phyloP scores from a whole-genome alignment of 2,113 vertebrate genomes.

The Pseudopodoces humilis region DNA sequence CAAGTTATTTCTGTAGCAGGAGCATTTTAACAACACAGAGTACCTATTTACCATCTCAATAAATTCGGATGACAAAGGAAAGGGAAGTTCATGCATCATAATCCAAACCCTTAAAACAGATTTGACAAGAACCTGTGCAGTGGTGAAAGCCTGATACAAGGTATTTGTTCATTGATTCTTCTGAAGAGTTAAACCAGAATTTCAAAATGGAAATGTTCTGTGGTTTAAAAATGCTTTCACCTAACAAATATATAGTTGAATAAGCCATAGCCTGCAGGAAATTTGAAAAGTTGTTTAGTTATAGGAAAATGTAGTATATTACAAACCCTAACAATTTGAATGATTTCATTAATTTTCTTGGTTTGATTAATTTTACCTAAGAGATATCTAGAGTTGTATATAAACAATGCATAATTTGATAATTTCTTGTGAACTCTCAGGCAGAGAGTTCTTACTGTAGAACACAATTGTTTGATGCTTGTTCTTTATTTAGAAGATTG shows the following conservation, averaged over 20 bases:
- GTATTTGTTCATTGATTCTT: background rate
- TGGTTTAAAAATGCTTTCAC: background rate
- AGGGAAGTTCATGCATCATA: background rate
- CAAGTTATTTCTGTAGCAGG: background rate
- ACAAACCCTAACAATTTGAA: background rate
- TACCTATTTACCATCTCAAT: background rate
- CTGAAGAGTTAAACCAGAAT: background rate
- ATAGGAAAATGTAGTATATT: background rate
- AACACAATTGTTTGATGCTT: background rate
- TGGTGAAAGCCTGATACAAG: background rate
- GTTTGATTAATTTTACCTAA: background rate
- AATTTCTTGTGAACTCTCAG: background rate
- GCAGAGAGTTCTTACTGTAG: background rate
- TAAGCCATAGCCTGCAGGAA: background rate
- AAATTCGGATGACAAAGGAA: background rate
- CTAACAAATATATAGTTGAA: background rate
- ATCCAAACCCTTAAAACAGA: background rate
- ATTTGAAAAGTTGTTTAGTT: background rate
- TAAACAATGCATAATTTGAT: background rate
- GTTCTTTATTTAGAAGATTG: background rate
- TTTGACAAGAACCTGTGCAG: background rate
- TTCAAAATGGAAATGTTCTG: background rate
- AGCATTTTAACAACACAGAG: background rate
- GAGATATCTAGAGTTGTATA: background rate
- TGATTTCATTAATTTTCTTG: background rate